Percentiles rank a stretch among this genome's conserved stretches.
Evolutionary conservation across 2,888 invertebrate genomes (phyloP).

Genomic region (Glaucopsyche alexis): DNA sequence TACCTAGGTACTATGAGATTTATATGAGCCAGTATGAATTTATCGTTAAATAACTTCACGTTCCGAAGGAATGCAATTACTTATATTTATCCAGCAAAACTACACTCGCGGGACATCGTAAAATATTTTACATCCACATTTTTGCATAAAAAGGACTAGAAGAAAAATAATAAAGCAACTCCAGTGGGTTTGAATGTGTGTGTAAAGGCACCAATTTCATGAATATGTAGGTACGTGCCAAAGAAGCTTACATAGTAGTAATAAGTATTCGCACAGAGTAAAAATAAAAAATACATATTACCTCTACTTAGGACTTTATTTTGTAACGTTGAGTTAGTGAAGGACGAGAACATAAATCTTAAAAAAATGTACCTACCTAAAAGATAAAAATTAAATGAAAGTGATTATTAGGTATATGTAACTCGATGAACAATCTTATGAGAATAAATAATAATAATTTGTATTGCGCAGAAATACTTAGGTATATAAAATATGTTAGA

Average conservation of each 20-base stretch:
- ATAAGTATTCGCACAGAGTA: too few relatives aligned
- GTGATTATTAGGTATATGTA: too few relatives aligned
- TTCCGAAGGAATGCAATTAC: background rate
- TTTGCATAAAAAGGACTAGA: background rate
- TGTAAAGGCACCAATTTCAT: background rate
- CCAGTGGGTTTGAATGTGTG: background rate
- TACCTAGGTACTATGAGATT: background rate
- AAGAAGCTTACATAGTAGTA: background rate
- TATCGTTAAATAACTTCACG: background rate
- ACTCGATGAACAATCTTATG: too few relatives aligned
- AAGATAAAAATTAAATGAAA: too few relatives aligned
- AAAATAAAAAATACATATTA: too few relatives aligned
- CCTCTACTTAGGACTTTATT: too few relatives aligned
- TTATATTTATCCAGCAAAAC: conserved; percentile 18
- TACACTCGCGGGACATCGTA: conserved; percentile 13
- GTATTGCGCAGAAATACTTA: too few relatives aligned
- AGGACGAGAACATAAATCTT: too few relatives aligned
- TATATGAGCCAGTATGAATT: background rate
- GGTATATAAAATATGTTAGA: too few relatives aligned
- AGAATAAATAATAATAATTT: too few relatives aligned
- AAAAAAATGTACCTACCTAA: too few relatives aligned
- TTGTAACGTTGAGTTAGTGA: too few relatives aligned
- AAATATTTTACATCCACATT: conserved; percentile 19
- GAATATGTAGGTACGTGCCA: background rate
- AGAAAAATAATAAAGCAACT: background rate